A percentile compares a stretch with the other conserved stretches of the same genome.
Conservation (phyloP, 1,140 invertebrate species). For the Drosophila suzukii region DNA sequence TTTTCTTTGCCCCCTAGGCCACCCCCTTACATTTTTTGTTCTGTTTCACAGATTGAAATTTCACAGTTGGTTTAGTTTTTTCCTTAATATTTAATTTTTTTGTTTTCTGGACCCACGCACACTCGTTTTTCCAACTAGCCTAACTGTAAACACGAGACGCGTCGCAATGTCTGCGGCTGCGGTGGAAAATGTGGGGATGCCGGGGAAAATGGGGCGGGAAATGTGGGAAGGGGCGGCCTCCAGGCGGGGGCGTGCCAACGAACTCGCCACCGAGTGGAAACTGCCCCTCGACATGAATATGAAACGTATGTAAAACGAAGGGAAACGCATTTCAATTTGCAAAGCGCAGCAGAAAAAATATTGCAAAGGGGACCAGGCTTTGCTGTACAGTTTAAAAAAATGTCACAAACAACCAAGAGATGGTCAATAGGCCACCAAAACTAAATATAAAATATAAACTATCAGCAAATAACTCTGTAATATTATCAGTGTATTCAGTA, state of each 20-base stretch:
- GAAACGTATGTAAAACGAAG: slow-evolving; percentile 78
- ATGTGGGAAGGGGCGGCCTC: background rate
- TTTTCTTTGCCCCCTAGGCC: slow-evolving; percentile 15
- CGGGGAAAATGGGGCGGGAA: background rate
- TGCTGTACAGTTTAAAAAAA: slow-evolving; percentile 6
- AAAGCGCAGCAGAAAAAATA: slow-evolving; percentile 48
- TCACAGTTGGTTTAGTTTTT: slow-evolving; percentile 14
- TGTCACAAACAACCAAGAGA: too few relatives aligned
- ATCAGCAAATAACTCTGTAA: background rate
- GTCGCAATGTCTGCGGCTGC: slow-evolving; percentile 68
- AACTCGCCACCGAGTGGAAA: slow-evolving; percentile 47
- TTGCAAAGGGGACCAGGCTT: background rate
- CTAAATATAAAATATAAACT: too few relatives aligned
- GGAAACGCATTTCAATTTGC: slow-evolving; percentile 68
- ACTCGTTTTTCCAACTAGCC: slow-evolving; percentile 56
- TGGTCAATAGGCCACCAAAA: too few relatives aligned
- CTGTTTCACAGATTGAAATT: slow-evolving; percentile 13
- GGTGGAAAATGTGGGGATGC: slow-evolving; percentile 17
- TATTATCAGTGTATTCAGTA: background rate
- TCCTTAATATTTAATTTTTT: background rate
- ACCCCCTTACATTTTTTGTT: slow-evolving; percentile 1
- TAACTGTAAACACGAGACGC: slow-evolving; percentile 76
- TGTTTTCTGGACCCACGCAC: slow-evolving; percentile 54
- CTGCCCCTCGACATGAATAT: slow-evolving; percentile 70
- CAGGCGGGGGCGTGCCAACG: slow-evolving; percentile 57